These are phyloP conservation scores for Nemoura dubitans DNA, from an alignment of 2,888 invertebrate species.

Conservation along the genomic window DNA sequence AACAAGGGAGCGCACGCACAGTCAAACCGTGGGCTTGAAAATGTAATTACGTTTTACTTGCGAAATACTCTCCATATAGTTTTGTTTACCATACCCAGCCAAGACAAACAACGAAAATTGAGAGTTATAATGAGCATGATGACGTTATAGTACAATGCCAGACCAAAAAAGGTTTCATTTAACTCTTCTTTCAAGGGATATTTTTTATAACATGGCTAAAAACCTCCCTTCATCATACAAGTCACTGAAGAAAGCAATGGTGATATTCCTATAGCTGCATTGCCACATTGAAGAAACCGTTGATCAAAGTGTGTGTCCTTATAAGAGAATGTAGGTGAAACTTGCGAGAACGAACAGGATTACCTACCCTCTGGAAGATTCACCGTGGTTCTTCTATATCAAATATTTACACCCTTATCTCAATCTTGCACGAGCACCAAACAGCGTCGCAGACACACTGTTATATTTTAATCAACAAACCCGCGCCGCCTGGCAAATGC, in stretches of 20 bases:
- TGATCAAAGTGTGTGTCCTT: not conserved
- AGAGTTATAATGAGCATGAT: not conserved
- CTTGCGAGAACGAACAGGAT: not conserved
- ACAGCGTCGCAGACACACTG: not conserved
- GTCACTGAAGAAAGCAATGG: too few relatives aligned
- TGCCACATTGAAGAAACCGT: not conserved
- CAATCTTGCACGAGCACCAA: not conserved
- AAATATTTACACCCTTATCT: slow-evolving; percentile 12
- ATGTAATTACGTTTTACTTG: not conserved
- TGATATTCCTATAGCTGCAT: too few relatives aligned
- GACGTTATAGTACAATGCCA: not conserved
- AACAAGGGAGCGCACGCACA: not conserved
- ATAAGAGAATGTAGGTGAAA: not conserved
- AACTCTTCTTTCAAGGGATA: not conserved
- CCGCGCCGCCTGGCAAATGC: not conserved
- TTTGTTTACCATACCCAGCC: not conserved
- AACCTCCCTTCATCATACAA: too few relatives aligned
- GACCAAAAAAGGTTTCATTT: not conserved
- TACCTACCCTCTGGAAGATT: not conserved
- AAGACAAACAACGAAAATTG: not conserved
- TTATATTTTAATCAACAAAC: not conserved
- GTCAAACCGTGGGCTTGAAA: not conserved
- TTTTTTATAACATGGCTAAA: not conserved
- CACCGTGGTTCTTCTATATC: not conserved
- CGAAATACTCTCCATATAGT: not conserved